Evolutionary conservation across 2,113 vertebrate genomes (phyloP).

Genomic region (Heterochromis multidens): DNA sequence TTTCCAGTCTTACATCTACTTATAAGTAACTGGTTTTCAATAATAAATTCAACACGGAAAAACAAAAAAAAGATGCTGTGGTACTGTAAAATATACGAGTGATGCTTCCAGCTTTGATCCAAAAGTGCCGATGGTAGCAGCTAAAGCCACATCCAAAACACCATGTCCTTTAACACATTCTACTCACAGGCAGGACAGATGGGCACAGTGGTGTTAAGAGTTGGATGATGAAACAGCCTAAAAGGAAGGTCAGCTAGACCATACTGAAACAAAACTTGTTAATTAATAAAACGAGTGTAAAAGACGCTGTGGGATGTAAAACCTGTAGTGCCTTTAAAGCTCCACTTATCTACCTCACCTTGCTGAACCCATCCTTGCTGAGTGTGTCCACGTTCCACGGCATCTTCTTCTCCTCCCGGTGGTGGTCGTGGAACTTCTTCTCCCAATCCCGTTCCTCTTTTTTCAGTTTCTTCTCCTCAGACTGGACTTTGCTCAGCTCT

Average conservation of each 20-base stretch:
- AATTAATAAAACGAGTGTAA: neutral
- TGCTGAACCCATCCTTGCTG: conserved; percentile 94
- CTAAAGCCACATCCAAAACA: neutral
- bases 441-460: conserved; percentile 84
- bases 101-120: neutral
- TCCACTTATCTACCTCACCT: conserved; percentile 74
- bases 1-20: neutral
- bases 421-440: conserved; percentile 80
- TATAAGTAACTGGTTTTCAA: neutral
- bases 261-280: too few relatives aligned
- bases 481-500: conserved; percentile 77
- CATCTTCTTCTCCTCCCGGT: conserved; percentile 88
- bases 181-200: neutral
- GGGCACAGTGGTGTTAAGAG: neutral
- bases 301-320: neutral
- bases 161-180: neutral
- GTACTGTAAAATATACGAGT: too few relatives aligned
- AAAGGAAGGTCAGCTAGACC: fast-evolving
- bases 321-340: neutral
- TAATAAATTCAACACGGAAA: too few relatives aligned
- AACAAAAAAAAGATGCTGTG: too few relatives aligned
- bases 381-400: conserved; percentile 97
- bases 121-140: neutral
- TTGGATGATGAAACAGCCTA: neutral
- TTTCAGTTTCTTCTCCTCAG: conserved; percentile 83